Percentiles rank a stretch among this genome's conserved stretches.
Evolutionary conservation across 2,113 vertebrate species (phyloP).

Genomic region (Brachirus orientalis): DNA sequence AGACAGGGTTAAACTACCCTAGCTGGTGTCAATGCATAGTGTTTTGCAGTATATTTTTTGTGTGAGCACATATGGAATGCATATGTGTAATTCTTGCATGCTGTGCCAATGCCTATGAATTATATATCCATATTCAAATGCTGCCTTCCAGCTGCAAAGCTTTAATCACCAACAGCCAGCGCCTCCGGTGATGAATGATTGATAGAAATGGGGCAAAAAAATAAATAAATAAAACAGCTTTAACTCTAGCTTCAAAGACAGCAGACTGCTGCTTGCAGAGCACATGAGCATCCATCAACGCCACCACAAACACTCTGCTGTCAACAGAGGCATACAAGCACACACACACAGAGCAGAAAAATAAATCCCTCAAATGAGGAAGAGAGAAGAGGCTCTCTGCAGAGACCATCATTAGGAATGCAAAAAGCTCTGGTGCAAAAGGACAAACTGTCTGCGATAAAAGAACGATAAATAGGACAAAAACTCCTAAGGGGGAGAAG

Average conservation of each 20-base stretch:
- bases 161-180: slow-evolving; percentile 83
- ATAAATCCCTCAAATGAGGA: slow-evolving; percentile 45
- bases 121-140: slow-evolving; percentile 83
- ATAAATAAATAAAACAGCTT: slow-evolving; percentile 39
- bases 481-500: slow-evolving; percentile 60
- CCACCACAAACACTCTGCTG: slow-evolving; percentile 60
- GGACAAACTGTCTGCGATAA: slow-evolving; percentile 70
- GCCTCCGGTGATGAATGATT: slow-evolving; percentile 84
- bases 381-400: slow-evolving; percentile 50
- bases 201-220: slow-evolving; percentile 83
- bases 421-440: slow-evolving; percentile 68
- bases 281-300: slow-evolving; percentile 65
- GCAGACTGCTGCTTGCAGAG: slow-evolving; percentile 59
- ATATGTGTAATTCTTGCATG: slow-evolving; percentile 24
- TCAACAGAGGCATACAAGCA: slow-evolving; percentile 59
- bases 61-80: slow-evolving; percentile 26
- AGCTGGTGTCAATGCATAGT: slow-evolving; percentile 16
- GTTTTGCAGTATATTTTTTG: not conserved
- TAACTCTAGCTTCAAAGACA: slow-evolving; percentile 80
- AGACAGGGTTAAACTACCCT: slow-evolving; percentile 31
- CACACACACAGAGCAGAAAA: slow-evolving; percentile 8
- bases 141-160: slow-evolving; percentile 75
- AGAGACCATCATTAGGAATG: slow-evolving; percentile 64
- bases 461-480: slow-evolving; percentile 73
- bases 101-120: slow-evolving; percentile 76